A percentile compares a stretch with the other conserved stretches of the same genome.
These are phyloP conservation scores for Cerceris rybyensis DNA, from an alignment of 2,888 invertebrate genomes.

Conservation along the genomic window DNA sequence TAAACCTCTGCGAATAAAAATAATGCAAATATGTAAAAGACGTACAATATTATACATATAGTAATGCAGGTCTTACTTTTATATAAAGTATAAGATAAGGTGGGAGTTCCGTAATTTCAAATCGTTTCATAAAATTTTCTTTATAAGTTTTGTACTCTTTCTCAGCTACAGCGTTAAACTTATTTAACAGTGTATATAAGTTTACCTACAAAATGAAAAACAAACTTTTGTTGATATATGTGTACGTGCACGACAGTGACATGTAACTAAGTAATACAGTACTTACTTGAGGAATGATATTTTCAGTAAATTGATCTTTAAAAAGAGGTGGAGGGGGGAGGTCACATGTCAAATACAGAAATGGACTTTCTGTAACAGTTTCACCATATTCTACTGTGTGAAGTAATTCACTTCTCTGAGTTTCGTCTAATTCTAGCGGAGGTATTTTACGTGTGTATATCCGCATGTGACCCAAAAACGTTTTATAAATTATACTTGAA, in stretches of 20 bases:
- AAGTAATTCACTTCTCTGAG: conserved; percentile 90
- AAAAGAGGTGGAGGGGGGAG: conserved; percentile 98
- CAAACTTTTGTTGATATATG: background rate
- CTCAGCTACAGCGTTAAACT: conserved; percentile 97
- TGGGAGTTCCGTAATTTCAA: conserved; percentile 96
- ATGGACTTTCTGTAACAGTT: conserved; percentile 94
- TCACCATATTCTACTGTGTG: conserved; percentile 94
- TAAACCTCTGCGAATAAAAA: conserved; percentile 88
- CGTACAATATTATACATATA: background rate
- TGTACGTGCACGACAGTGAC: background rate
- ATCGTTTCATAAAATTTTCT: conserved; percentile 98
- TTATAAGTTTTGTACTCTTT: conserved; percentile 99
- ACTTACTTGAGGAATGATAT: conserved; percentile 98
- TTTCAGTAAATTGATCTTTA: conserved; percentile 98
- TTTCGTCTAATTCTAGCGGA: conserved; percentile 95
- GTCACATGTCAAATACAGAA: conserved; percentile 98
- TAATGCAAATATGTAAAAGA: conserved; percentile 2
- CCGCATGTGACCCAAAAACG: conserved; percentile 95
- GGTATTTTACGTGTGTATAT: conserved; percentile 96
- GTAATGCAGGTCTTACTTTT: conserved; percentile 83
- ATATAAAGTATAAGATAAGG: conserved; percentile 98
- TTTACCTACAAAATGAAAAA: conserved; percentile 87
- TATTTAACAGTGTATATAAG: conserved; percentile 94
- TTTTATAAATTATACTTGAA: conserved; percentile 96
- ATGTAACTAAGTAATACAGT: background rate